Conservation (phyloP, 2,797 vertebrate genomes). For the Cossypha heuglini region DNA sequence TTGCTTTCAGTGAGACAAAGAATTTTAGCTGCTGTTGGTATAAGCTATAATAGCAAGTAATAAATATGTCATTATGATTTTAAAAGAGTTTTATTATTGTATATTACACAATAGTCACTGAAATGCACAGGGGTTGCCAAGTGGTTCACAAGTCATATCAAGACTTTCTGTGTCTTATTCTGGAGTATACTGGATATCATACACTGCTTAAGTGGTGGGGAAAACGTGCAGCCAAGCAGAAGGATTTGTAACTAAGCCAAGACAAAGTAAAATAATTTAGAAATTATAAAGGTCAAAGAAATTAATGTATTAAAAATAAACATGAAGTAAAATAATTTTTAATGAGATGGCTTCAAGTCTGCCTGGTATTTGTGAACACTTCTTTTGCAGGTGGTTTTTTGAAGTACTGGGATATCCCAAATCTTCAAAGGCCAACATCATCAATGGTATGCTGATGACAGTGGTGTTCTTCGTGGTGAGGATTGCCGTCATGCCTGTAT, state of each 20-base stretch:
- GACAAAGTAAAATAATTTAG: not conserved
- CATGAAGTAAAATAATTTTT: not conserved
- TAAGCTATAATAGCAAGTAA: not conserved
- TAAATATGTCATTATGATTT: not conserved
- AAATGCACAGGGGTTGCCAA: not conserved
- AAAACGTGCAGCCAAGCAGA: not conserved
- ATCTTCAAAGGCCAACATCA: conserved; percentile 89
- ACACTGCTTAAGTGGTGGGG: not conserved
- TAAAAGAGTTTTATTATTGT: not conserved
- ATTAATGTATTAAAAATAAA: not conserved
- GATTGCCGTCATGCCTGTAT: conserved; percentile 89
- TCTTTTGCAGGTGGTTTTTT: conserved; percentile 95
- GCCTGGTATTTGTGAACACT: conserved; percentile 8
- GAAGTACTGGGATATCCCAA: conserved; percentile 93
- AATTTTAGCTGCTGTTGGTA: not conserved
- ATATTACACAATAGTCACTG: not conserved
- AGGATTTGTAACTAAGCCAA: not conserved
- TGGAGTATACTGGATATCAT: not conserved
- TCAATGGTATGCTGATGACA: conserved; percentile 94
- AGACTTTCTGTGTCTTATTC: not conserved
- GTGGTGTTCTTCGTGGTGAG: conserved; percentile 91
- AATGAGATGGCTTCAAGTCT: not conserved
- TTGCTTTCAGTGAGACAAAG: not conserved
- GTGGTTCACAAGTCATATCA: not conserved
- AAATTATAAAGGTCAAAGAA: not conserved